Evolutionary conservation across 2,888 invertebrate genomes (phyloP), one percentile per base, ranked within the genome.

Genomic region (Acanthosoma haemorrhoidale): DNA sequence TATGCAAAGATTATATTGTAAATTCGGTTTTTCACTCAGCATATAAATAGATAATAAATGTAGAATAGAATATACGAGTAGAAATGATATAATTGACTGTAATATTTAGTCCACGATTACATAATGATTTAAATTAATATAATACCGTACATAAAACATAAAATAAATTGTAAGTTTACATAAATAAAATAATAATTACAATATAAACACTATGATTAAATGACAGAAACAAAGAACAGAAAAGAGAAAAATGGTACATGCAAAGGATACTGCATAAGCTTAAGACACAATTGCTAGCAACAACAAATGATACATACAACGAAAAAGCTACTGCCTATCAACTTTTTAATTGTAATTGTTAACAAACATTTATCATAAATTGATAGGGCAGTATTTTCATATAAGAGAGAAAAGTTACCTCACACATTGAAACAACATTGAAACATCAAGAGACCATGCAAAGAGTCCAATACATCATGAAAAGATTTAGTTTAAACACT

Each of bases 391-490:
- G 67, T 16, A 21, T 15, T 6, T 16, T 15, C 16, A 51, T 43
- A 51, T n/a, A n/a, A n/a, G 34, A 67, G 67, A 67, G 38, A 67
- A 59, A 32, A 32, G 59, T 58, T 60, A 43, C 61, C 64, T 66
- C 41, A 68, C 69, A 73, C 71, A 71, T 70, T 71, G 71, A 69
- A 70, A 68, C 73, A 73, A 73, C 73, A 73, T 73, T 73, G 73
- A 73, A 67, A 73, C 73, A 73, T 73, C 71, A 73, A 73, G 73
- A 73, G 73, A 73, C 73, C 68, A 68, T 68, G 68, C 68, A 68
- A 59, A 68, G 66, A 63, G 63, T 63, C 18, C 13, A 16, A 67
- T 67, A 67, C 21, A 21, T 32, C 51, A 51, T 18, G 18, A 16
- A 51, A 31, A 67, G 66, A 64, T 38, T 9, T 13, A 51, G 18